Evolutionary conservation across 2,797 vertebrate species (phyloP).

Genomic region (Eupleurogrammus muticus): DNA sequence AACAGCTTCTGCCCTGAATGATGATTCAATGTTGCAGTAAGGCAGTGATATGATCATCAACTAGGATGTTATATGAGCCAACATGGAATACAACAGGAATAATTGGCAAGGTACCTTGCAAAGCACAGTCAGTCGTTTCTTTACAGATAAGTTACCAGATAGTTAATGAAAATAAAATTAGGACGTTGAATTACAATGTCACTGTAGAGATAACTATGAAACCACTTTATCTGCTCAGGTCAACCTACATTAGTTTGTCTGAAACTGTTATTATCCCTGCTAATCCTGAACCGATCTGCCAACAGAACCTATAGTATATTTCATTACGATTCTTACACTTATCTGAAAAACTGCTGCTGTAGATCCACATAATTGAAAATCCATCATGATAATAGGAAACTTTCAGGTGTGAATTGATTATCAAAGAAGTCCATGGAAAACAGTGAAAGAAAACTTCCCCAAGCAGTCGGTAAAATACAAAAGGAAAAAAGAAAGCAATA

Average conservation of each 20-base stretch:
- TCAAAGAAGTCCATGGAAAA: too few species aligned
- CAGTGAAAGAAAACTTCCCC: too few species aligned
- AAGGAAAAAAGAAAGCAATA: too few species aligned
- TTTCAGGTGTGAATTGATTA: constrained; percentile 3
- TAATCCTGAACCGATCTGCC: not conserved
- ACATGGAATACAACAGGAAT: too few species aligned
- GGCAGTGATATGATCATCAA: not conserved
- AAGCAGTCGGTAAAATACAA: too few species aligned
- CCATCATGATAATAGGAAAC: constrained; percentile 11
- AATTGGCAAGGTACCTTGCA: too few species aligned
- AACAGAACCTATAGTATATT: not conserved
- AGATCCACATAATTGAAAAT: constrained; percentile 21
- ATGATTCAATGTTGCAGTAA: not conserved
- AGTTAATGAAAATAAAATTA: not conserved
- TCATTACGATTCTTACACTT: constrained; percentile 16
- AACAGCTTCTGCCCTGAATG: not conserved
- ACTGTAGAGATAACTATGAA: not conserved
- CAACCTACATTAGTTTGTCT: not conserved
- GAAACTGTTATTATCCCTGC: not conserved
- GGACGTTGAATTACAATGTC: not conserved
- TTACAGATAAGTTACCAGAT: too few species aligned
- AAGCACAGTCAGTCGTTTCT: too few species aligned
- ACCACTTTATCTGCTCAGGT: not conserved
- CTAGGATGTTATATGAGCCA: too few species aligned
- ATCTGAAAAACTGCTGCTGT: constrained; percentile 4